A percentile compares a stretch with the other conserved stretches of the same genome.
phyloP scores from a whole-genome alignment of 2,888 invertebrate species.

The Stegophylla sp. region DNA sequence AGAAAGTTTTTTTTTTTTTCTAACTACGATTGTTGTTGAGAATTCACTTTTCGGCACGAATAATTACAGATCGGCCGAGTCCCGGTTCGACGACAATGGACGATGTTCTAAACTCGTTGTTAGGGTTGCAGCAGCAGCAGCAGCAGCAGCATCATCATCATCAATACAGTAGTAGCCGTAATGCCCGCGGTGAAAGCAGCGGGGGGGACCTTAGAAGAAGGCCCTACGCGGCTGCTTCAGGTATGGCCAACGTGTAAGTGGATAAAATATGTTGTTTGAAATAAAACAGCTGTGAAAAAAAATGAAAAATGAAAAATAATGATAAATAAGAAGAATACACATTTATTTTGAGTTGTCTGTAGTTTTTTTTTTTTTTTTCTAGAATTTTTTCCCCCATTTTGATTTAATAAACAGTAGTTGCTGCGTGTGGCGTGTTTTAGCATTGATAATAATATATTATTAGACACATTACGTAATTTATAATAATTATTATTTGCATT shows the following conservation, averaged over 20 bases:
- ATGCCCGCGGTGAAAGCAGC: background rate
- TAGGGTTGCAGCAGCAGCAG: slow-evolving; percentile 75
- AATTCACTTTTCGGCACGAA: slow-evolving; percentile 54
- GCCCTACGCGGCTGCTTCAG: slow-evolving; percentile 50
- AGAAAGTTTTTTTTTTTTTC: background rate
- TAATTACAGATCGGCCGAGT: slow-evolving; percentile 56
- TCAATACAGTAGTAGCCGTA: background rate
- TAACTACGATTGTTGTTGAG: slow-evolving; percentile 46
- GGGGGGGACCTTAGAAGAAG: slow-evolving; percentile 13
- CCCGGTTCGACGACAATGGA: slow-evolving; percentile 87
- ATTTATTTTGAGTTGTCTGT: no score
- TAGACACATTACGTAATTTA: background rate
- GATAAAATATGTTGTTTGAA: no score
- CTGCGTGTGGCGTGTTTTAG: background rate
- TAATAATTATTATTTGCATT: background rate
- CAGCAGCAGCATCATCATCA: slow-evolving; percentile 18
- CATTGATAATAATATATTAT: background rate
- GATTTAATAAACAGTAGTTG: slow-evolving; percentile 9
- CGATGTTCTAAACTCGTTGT: slow-evolving; percentile 90
- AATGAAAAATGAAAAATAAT: background rate
- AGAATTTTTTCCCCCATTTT: no score
- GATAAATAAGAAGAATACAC: no score
- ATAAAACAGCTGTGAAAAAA: background rate
- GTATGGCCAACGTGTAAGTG: slow-evolving; percentile 48
- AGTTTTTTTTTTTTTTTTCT: background rate